These are phyloP conservation scores for Rhagologus leucostigma DNA, from an alignment of 2,113 vertebrate genomes.

Conservation along the genomic window DNA sequence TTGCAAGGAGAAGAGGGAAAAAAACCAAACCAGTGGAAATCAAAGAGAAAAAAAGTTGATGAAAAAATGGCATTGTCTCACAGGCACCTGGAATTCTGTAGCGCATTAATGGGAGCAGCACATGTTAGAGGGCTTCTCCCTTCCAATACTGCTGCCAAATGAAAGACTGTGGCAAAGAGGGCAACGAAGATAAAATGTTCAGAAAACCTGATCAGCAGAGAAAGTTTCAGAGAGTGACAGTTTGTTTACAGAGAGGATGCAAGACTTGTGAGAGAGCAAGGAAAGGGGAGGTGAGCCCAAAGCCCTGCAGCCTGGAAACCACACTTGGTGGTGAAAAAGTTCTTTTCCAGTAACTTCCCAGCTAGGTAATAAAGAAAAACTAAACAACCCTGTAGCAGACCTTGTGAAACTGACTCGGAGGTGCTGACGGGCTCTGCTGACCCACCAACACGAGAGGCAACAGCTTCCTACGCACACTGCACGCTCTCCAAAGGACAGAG, in stretches of 20 bases:
- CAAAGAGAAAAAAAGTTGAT: neutral
- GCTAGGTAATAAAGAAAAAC: neutral
- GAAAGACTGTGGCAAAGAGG: neutral
- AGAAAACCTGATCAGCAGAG: neutral
- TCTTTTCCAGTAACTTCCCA: neutral
- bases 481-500: neutral
- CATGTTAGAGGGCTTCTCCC: neutral
- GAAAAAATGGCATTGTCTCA: neutral
- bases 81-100: neutral
- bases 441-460: rapidly evolving
- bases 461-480: rapidly evolving
- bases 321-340: rapidly evolving
- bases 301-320: neutral
- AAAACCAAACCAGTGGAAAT: neutral
- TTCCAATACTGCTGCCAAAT: neutral
- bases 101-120: rapidly evolving
- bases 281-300: neutral
- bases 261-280: neutral
- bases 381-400: neutral
- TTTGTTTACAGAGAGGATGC: neutral
- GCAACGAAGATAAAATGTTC: neutral
- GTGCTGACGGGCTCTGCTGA: neutral
- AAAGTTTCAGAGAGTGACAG: neutral
- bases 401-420: rapidly evolving
- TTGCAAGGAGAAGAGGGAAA: neutral